Evolutionary conservation across 2,113 vertebrate genomes (phyloP).

Genomic region (Zapornia atra): DNA sequence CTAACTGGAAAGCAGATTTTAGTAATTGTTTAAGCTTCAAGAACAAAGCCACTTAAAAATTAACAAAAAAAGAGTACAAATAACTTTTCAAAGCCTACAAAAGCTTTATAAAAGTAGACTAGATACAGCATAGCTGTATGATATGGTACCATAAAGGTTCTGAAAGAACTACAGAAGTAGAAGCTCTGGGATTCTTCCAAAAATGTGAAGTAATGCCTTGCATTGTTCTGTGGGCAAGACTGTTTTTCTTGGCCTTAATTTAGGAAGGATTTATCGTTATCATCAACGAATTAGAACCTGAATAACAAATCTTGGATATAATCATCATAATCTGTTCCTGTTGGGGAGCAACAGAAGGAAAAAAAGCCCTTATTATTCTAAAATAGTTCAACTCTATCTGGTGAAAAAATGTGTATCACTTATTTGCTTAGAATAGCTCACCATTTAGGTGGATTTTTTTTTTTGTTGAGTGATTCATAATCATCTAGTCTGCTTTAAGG

Average conservation of each 20-base stretch:
- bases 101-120: neutral
- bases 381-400: neutral
- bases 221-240: constrained; percentile 18
- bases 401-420: neutral
- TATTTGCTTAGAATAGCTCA: neutral
- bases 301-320: constrained; percentile 18
- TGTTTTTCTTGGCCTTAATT: constrained; percentile 45
- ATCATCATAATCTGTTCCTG: neutral
- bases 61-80: neutral
- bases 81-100: constrained; percentile 1
- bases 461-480: neutral
- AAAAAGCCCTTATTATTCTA: neutral
- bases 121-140: neutral
- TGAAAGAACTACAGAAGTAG: neutral
- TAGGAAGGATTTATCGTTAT: constrained; percentile 24
- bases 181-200: constrained; percentile 13
- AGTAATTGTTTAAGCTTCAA: neutral
- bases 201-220: neutral
- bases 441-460: neutral
- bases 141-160: neutral
- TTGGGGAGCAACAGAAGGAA: neutral
- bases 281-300: neutral
- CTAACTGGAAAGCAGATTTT: constrained; percentile 14
- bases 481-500: neutral
- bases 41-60: neutral